Base-by-base conservation (phyloP, 1,140 invertebrate genomes). In the Drosophila teissieri region DNA sequence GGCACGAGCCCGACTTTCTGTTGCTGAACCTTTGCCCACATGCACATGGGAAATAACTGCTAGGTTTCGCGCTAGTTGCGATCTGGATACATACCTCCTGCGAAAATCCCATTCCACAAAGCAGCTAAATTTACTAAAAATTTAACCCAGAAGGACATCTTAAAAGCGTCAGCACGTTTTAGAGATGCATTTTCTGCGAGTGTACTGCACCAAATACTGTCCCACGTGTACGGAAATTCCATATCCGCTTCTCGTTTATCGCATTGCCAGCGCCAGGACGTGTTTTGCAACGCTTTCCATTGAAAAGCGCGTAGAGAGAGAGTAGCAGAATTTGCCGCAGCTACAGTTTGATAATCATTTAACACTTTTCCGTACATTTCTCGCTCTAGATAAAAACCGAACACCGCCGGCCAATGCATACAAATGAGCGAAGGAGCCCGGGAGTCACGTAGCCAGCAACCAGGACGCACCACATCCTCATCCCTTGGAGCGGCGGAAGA, bases 181-280 rank as follows among this genome's bases (percentile, higher is more conserved):
- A 37, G 4, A 14, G 11, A 14, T 37, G 11, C 36, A 39, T 46
- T 48, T 48, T 57, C 14, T n/a, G 2, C 6, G 24, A 27, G 54
- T 44, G 40, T 48, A 51, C n/a, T 24, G 11, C 14, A 31, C 2
- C 31, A 3, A 10, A 31, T n/a, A 22, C 34, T n/a, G 37, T 4
- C 27, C 22, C 57, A 57, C 54, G 48, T 34, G 22, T 62, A 57
- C 64, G 64, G 61, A 54, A 65, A 77, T 64, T 72, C 49, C 49
- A 56, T 65, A 78, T 86, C 78, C 78, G 46, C 24, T 62, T 8
- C 49, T 78, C 55, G 62, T 75, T 81, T 88, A 74, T 64, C 53
- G 73, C 61, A 55, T 62, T 56, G 44, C 61, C 39, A 46, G 40
- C 19, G 19, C 14, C 55, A 22, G 63, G 46, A 78, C 57, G 44